Percentiles rank a stretch among this genome's conserved stretches.
Conservation (phyloP, 2,888 invertebrate genomes). For the Rhogogaster chlorosoma region DNA sequence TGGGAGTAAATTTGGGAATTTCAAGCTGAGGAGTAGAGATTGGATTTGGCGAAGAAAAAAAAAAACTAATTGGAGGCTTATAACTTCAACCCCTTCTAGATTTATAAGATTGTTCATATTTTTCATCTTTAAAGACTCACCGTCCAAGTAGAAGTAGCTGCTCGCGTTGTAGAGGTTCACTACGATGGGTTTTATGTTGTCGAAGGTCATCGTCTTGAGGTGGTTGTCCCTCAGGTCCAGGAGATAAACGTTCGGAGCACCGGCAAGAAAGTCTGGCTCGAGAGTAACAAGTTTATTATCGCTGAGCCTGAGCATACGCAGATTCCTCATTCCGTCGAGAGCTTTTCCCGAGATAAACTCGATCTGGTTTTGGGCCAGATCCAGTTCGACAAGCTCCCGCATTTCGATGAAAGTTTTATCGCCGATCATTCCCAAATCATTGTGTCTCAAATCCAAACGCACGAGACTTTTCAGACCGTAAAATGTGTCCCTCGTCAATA, state of each 20-base stretch:
- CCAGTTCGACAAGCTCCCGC: conserved; percentile 86
- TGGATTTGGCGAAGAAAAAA: not conserved
- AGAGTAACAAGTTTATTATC: conserved; percentile 88
- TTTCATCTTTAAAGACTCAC: conserved; percentile 80
- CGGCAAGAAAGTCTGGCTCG: conserved; percentile 86
- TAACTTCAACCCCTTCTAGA: not conserved
- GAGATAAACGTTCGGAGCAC: conserved; percentile 86
- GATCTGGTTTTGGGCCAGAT: conserved; percentile 85
- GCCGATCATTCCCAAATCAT: conserved; percentile 88
- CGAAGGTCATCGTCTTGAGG: conserved; percentile 87
- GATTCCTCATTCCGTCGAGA: conserved; percentile 86
- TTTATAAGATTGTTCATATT: not conserved
- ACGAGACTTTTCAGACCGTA: conserved; percentile 87
- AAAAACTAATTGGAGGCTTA: not conserved
- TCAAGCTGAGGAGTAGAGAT: not conserved
- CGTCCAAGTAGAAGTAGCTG: conserved; percentile 88
- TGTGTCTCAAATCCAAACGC: conserved; percentile 87
- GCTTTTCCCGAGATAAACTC: conserved; percentile 88
- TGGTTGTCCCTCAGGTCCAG: conserved; percentile 89
- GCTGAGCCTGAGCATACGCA: conserved; percentile 86
- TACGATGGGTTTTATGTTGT: conserved; percentile 88
- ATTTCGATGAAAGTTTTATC: conserved; percentile 90
- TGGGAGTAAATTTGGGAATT: not conserved
- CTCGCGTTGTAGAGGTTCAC: conserved; percentile 87
- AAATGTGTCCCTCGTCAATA: conserved; percentile 88